Evolutionary conservation across 1,140 invertebrate species (phyloP), one percentile per base, ranked within the genome.

Genomic region (Ectropis grisescens): DNA sequence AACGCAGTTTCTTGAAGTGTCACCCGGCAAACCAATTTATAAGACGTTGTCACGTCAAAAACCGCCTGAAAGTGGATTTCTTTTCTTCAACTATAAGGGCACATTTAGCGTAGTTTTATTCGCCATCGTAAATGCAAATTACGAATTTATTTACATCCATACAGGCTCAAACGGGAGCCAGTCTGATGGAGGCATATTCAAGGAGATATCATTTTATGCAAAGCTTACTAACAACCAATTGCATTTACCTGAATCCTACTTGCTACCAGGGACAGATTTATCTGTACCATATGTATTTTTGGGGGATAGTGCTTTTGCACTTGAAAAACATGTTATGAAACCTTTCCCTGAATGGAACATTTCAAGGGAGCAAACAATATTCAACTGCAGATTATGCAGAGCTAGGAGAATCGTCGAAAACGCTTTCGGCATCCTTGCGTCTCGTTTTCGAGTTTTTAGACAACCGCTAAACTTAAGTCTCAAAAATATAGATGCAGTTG

Each of bases 271-370:
- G 10, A 30, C 33, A 13, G 23, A 35, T 26, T n/a, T 15, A 16
- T 11, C 15, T 13, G 33, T 36, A n/a, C 40, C 40, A 13, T 40
- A 33, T 22, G 30, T 39, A 23, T 37, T 43, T 33, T n/a, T 43
- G 1, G 34, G 29, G 2, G 41, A 43, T 27, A 29, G 24, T 23
- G 34, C 41, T 14, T 43, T 43, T 24, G 24, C 24, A 16, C 23
- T 43, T 25, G 23, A 43, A 9, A 43, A 15, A 36, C 29, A 37
- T 29, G 9, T 43, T 23, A 43, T 37, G 41, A 43, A 43, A 15
- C 41, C 34, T 4, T 43, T 23, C 22, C 29, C 33, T n/a, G n/a
- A 32, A 1, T 2, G 22, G 6, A 37, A 37, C 22, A 27, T 36
- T n/a, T 13, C 24, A 19, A 16, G 11, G 1, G 29, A 37, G 6